Base-by-base conservation (phyloP, 2,113 vertebrate species). In the Eptesicus fuscus region DNA sequence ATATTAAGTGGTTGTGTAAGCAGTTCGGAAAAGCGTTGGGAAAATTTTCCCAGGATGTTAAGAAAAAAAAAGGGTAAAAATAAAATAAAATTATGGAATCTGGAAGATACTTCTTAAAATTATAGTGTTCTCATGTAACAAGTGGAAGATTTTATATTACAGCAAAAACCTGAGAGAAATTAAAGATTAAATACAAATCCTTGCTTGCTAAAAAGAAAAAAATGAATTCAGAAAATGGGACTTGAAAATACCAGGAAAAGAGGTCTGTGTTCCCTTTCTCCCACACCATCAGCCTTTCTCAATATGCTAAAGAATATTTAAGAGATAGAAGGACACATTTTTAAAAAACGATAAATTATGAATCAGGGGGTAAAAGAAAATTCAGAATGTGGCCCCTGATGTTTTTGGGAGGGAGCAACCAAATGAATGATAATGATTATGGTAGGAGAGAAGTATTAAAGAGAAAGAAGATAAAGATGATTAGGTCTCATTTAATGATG, bases 1-100 rank as follows among this genome's bases (percentile, higher is more conserved):
- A 71, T 97, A 96, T 96, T 97, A 96, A 97, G 94, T 49, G 80
- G 56, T 93, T 92, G 35, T 80, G 80, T 70, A 93, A 91, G 89
- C 74, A 93, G 44, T 96, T 95, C 93, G 83, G 77, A 89, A 96
- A 98, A 93, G 92, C 23, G 47, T 65, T 89, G 77, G 37, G 77
- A 83, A 65, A 42, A 44, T 92, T 95, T 97, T 96, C 93, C 89
- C 95, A 97, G 83, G 42, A 96, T 61, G 53, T 49, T 95, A 84
- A 88, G 84, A 20, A 61, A 93, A 51, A 94, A 93, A 93, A 93
- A 13, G 65, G 51, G 70, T 53, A 94, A 96, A 96, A 96, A 91
- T 92, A 96, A 82, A 83, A 65, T 71, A 18, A 67, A 65, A 67
- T 92, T 42, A 88, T 16, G 1, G 42, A 95, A 93, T 92, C 59